Conservation (phyloP, 2,113 vertebrate genomes). For the Toxotes jaculatrix region DNA sequence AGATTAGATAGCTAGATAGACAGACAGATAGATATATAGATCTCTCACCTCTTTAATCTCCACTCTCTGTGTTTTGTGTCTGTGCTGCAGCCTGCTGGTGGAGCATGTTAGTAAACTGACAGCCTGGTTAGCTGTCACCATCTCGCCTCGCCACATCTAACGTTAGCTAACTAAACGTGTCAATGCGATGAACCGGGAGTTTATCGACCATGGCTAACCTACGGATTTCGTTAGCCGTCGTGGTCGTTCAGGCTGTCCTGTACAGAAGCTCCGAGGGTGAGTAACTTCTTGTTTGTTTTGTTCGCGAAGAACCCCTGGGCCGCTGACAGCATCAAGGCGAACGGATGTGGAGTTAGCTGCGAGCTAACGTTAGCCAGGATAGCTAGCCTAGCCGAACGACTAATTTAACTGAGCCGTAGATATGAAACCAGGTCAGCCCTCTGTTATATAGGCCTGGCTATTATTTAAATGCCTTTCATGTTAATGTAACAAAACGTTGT, state of each 20-base stretch:
- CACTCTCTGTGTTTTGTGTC: background rate
- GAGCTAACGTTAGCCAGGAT: constrained; percentile 53
- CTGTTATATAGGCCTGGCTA: background rate
- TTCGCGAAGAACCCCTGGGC: background rate
- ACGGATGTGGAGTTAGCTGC: constrained; percentile 43
- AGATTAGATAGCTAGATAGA: background rate
- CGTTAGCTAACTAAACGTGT: constrained; percentile 27
- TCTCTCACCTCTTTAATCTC: background rate
- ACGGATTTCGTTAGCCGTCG: constrained; percentile 44
- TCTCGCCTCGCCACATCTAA: constrained; percentile 53
- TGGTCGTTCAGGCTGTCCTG: constrained; percentile 51
- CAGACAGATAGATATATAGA: background rate
- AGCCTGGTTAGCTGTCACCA: constrained; percentile 49
- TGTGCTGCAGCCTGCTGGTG: constrained; percentile 66
- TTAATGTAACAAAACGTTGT: background rate
- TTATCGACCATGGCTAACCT: constrained; percentile 74
- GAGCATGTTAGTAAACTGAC: constrained; percentile 36
- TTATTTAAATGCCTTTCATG: background rate
- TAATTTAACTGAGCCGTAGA: background rate
- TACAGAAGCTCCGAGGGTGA: constrained; percentile 67
- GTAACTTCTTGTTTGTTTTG: constrained; percentile 39
- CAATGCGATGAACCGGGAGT: constrained; percentile 70
- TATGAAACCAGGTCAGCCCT: background rate
- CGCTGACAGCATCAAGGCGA: constrained; percentile 16
- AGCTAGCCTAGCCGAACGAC: constrained; percentile 14